Percentiles rank a stretch among this genome's conserved stretches.
phyloP scores from a whole-genome alignment of 2,797 vertebrate species.

The Protonibea diacanthus region DNA sequence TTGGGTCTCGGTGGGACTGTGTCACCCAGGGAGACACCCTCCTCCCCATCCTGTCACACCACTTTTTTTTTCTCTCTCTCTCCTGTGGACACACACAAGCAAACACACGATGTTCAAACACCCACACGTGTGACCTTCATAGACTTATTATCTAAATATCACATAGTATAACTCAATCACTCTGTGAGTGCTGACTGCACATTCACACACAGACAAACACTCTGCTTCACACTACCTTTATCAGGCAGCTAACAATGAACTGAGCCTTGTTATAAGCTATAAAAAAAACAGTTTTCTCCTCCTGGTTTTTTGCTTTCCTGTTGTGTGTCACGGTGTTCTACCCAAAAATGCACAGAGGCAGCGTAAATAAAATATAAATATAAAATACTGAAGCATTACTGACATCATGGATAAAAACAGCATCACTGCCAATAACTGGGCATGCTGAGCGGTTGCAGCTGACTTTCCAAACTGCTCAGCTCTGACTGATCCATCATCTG shows the following conservation, averaged over 20 bases:
- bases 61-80: constrained; percentile 50
- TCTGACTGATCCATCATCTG: constrained; percentile 27
- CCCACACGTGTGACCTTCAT: constrained; percentile 72
- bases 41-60: constrained; percentile 80
- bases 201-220: constrained; percentile 16
- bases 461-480: constrained; percentile 44
- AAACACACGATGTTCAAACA: constrained; percentile 44
- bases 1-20: constrained; percentile 88
- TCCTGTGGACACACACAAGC: constrained; percentile 47
- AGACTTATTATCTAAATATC: constrained; percentile 40
- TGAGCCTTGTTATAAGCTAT: neutral
- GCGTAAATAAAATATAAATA: neutral
- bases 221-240: neutral
- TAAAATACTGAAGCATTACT: constrained; percentile 5
- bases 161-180: constrained; percentile 28
- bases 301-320: neutral
- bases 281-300: neutral
- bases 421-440: constrained; percentile 27
- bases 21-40: constrained; percentile 86
- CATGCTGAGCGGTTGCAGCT: constrained; percentile 43
- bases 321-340: neutral
- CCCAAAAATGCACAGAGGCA: neutral
- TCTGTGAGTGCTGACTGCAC: constrained; percentile 2
- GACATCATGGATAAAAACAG: constrained; percentile 29
- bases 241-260: neutral